phyloP scores from a whole-genome alignment of 1,140 invertebrate genomes.

The Hydropsyche tenuis region DNA sequence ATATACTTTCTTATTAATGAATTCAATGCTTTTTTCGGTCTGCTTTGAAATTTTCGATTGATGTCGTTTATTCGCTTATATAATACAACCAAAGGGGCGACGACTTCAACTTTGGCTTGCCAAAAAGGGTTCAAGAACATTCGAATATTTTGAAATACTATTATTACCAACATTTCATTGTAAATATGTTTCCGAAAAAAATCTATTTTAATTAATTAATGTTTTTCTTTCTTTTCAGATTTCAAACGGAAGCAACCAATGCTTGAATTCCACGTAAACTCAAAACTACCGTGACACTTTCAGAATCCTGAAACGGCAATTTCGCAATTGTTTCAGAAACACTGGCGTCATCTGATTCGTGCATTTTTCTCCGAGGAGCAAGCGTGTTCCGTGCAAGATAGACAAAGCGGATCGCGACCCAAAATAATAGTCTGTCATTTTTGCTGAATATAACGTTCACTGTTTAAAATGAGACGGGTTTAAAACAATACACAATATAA shows the following conservation, averaged over 20 bases:
- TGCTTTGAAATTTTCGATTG: too few species aligned
- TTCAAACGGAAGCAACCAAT: not conserved
- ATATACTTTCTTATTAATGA: too few species aligned
- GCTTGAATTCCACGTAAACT: not conserved
- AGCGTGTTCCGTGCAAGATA: slow-evolving; percentile 27
- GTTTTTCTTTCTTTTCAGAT: slow-evolving; percentile 28
- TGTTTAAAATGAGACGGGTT: slow-evolving; percentile 45
- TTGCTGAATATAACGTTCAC: slow-evolving; percentile 38
- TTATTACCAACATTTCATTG: too few species aligned
- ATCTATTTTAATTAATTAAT: slow-evolving; percentile 6
- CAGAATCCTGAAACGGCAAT: not conserved
- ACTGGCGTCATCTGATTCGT: slow-evolving; percentile 19
- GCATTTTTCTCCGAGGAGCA: slow-evolving; percentile 13
- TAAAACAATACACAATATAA: slow-evolving; percentile 44
- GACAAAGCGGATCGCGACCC: slow-evolving; percentile 32
- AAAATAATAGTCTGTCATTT: slow-evolving; percentile 43
- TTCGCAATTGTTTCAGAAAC: slow-evolving; percentile 5
- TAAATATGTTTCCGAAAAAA: too few species aligned
- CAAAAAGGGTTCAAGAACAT: too few species aligned
- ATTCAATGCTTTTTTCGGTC: too few species aligned
- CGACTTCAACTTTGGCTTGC: too few species aligned
- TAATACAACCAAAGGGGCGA: too few species aligned
- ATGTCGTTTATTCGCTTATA: too few species aligned
- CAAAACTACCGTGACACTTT: not conserved
- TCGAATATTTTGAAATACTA: too few species aligned